Evolutionary conservation across 2,888 invertebrate species (phyloP).

Genomic region (Leistus spinibarbis): DNA sequence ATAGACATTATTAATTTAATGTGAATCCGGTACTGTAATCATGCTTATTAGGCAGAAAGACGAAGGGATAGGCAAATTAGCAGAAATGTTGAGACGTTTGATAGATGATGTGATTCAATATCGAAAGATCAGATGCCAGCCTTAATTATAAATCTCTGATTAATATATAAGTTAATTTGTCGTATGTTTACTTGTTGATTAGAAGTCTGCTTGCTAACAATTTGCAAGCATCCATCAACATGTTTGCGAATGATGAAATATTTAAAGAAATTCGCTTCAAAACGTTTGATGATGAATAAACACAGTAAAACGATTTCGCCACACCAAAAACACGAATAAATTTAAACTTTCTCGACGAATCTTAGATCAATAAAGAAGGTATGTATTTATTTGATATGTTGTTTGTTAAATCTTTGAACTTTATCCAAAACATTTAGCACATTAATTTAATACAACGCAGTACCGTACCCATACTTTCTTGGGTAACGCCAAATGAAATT

Average conservation of each 20-base stretch:
- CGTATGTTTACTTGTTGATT: not conserved
- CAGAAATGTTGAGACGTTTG: slow-evolving; percentile 30
- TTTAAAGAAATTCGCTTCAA: not conserved
- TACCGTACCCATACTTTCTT: too few species aligned
- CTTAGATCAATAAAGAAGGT: not conserved
- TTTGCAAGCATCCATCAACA: not conserved
- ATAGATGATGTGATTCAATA: slow-evolving; percentile 25
- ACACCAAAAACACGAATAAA: not conserved
- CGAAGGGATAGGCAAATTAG: slow-evolving; percentile 10
- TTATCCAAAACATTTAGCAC: not conserved
- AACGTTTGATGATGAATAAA: not conserved
- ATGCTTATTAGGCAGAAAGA: too few species aligned
- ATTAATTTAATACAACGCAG: not conserved
- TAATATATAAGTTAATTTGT: slow-evolving; percentile 34
- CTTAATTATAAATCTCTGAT: slow-evolving; percentile 27
- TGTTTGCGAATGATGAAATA: slow-evolving; percentile 20
- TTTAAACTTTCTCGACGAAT: not conserved
- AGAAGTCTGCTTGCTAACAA: not conserved
- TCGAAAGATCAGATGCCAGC: slow-evolving; percentile 31
- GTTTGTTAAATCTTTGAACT: not conserved
- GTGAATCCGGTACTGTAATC: not conserved
- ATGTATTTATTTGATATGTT: not conserved
- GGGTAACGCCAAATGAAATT: too few species aligned
- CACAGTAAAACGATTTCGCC: not conserved
- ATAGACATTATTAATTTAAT: not conserved